Conservation (phyloP, 2,113 vertebrate genomes). For the Gavialis gangeticus region DNA sequence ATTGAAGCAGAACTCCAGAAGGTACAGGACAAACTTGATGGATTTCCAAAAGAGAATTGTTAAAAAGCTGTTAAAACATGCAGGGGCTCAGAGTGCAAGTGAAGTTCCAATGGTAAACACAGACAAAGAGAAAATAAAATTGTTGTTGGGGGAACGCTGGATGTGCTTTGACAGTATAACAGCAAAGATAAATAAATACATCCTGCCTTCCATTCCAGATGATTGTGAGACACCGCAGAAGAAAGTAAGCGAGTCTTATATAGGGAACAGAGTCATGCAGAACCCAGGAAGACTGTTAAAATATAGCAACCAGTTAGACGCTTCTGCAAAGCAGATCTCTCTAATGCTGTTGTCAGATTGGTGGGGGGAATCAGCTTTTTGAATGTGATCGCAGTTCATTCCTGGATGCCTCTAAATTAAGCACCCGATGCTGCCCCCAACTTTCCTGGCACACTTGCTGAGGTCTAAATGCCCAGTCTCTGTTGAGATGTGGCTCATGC, state of each 20-base stretch:
- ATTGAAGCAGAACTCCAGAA: slow-evolving; percentile 40
- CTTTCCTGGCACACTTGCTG: background rate
- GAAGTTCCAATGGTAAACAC: slow-evolving; percentile 22
- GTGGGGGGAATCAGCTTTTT: background rate
- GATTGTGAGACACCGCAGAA: background rate
- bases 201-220: background rate
- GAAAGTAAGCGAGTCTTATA: background rate
- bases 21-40: slow-evolving; percentile 22
- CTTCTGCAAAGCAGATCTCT: background rate
- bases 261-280: background rate
- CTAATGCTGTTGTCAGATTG: background rate
- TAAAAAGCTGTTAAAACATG: slow-evolving; percentile 24
- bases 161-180: slow-evolving; percentile 13
- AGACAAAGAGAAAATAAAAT: slow-evolving; percentile 18
- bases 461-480: background rate
- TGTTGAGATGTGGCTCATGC: background rate
- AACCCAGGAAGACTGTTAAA: slow-evolving; percentile 1
- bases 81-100: background rate
- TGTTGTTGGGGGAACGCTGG: background rate
- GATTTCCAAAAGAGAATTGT: slow-evolving; percentile 36
- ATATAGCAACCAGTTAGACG: background rate
- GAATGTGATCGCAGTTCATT: background rate
- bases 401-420: background rate
- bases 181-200: slow-evolving; percentile 32
- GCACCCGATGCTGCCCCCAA: background rate